Evolutionary conservation across 2,797 vertebrate species (phyloP).

Genomic region (Ficedula albicollis): DNA sequence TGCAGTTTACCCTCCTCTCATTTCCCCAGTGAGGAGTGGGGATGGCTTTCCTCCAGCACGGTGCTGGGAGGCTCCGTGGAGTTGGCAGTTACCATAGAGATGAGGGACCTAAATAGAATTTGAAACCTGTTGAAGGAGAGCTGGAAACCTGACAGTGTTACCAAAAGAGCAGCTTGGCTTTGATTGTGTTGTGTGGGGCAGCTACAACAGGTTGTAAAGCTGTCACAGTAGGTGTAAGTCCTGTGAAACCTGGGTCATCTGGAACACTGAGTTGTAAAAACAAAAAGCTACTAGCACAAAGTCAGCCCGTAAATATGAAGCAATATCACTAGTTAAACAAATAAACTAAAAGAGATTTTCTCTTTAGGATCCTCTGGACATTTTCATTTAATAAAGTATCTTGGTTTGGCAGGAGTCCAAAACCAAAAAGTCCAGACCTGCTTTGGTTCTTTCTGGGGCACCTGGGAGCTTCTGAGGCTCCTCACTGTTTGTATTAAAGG

Average conservation of each 20-base stretch:
- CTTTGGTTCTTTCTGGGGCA: constrained; percentile 38
- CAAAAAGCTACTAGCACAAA: not conserved
- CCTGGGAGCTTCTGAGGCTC: constrained; percentile 25
- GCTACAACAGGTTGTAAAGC: constrained; percentile 37
- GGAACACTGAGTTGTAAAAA: not conserved
- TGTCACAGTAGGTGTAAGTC: constrained; percentile 25
- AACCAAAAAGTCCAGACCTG: constrained; percentile 14
- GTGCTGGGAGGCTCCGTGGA: not conserved
- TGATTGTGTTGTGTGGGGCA: not conserved
- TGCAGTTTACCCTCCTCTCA: not conserved
- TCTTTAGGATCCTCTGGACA: constrained; percentile 15
- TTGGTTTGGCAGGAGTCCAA: constrained; percentile 39
- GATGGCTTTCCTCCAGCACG: not conserved
- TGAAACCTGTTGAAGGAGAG: constrained; percentile 28
- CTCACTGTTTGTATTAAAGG: constrained; percentile 33
- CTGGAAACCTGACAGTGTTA: not conserved
- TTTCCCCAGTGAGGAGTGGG: not conserved
- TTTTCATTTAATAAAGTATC: constrained; percentile 32
- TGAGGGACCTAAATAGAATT: constrained; percentile 50
- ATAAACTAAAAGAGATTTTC: constrained; percentile 14
- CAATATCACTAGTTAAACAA: constrained; percentile 16
- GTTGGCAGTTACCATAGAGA: constrained; percentile 52
- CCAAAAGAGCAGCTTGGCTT: constrained; percentile 33
- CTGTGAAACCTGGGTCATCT: constrained; percentile 9
- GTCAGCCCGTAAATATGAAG: not conserved